Evolutionary conservation across 2,797 vertebrate species (phyloP).

Genomic region (Austrolebias charrua): DNA sequence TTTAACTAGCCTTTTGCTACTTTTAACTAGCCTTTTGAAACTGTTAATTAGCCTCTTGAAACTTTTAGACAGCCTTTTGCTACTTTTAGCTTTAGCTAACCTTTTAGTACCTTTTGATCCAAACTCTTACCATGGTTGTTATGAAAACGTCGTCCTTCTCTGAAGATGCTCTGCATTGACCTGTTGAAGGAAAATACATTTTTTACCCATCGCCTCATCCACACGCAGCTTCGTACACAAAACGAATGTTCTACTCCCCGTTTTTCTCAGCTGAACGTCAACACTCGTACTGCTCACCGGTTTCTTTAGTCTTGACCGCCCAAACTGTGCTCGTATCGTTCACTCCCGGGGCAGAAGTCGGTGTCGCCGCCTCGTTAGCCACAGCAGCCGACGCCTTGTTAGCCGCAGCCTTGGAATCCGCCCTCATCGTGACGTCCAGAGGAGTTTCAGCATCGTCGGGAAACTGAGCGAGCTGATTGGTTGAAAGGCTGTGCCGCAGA

Average conservation of each 20-base stretch:
- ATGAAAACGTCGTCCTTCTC: conserved; percentile 89
- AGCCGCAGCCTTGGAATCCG: conserved; percentile 61
- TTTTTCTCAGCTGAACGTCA: too few relatives aligned
- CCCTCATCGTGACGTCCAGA: conserved; percentile 89
- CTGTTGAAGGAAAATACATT: conserved; percentile 68
- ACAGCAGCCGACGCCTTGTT: conserved; percentile 31
- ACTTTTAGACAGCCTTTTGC: too few relatives aligned
- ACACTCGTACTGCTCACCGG: conserved; percentile 73
- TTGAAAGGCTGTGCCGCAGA: conserved; percentile 88
- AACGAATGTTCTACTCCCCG: too few relatives aligned
- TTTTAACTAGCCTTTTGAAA: too few relatives aligned
- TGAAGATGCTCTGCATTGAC: conserved; percentile 76
- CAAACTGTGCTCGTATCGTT: conserved; percentile 70
- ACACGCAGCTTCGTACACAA: background rate
- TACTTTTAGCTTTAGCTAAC: too few relatives aligned
- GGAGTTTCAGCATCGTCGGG: conserved; percentile 80
- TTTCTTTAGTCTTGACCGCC: conserved; percentile 80
- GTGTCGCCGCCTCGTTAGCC: conserved; percentile 40
- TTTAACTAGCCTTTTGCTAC: too few relatives aligned
- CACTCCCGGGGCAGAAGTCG: conserved; percentile 58
- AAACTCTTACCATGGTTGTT: conserved; percentile 87
- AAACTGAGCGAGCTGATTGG: conserved; percentile 88
- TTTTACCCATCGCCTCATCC: background rate
- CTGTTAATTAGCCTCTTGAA: too few relatives aligned
- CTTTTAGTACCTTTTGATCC: background rate